These are phyloP conservation scores for Myotis findleyi DNA, from an alignment of 2,797 vertebrate genomes.

Conservation along the genomic window DNA sequence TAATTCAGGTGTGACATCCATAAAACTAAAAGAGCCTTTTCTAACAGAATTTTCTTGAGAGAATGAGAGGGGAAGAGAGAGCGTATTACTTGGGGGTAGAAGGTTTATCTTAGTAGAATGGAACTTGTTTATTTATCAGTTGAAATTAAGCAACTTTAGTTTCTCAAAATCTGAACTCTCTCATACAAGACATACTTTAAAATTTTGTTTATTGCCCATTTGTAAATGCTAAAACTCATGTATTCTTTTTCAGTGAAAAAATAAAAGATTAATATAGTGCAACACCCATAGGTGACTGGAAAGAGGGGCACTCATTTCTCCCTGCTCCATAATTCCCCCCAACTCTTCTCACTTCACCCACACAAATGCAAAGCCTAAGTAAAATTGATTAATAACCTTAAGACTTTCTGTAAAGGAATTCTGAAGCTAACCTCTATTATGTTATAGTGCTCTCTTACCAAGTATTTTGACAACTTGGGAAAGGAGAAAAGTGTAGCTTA, in stretches of 20 bases:
- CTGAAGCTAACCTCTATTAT: background rate
- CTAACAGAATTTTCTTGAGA: constrained; percentile 64
- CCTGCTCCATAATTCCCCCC: background rate
- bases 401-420: constrained; percentile 1
- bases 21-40: constrained; percentile 52
- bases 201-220: background rate
- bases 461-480: background rate
- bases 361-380: background rate
- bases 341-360: background rate
- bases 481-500: background rate
- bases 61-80: background rate
- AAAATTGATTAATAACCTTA: background rate
- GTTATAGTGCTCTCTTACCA: background rate
- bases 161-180: constrained; percentile 53
- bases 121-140: constrained; percentile 17
- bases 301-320: background rate
- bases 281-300: background rate
- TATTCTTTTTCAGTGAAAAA: background rate
- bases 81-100: constrained; percentile 34
- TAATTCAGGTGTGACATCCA: constrained; percentile 68
- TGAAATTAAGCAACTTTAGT: constrained; percentile 61
- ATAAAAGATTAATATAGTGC: background rate
- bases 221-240: constrained; percentile 11
- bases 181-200: background rate
- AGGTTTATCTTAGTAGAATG: constrained; percentile 38